Base-by-base conservation (phyloP, 23 tunicate species). In the Ciona savignyi region DNA sequence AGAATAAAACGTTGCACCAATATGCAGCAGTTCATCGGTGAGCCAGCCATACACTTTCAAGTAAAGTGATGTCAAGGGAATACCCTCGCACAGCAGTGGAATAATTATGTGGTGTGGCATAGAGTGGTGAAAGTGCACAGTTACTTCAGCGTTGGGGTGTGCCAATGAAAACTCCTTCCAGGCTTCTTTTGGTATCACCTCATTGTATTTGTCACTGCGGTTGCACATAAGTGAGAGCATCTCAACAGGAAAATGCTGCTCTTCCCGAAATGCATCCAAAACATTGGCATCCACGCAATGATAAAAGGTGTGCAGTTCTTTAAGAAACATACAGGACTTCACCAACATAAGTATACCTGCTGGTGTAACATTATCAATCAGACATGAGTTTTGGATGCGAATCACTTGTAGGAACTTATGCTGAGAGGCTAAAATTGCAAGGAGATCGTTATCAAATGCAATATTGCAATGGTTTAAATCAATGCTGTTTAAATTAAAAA, bases 301-400 rank as follows among this genome's bases (percentile, higher is more conserved):
- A 70, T 83, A 90, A 79, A 90, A 90, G n/a, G 84, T 79, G 70
- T 83, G 82, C 63, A 90, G 70, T 34, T 90, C 97, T 79, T 78
- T 78, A 42, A 90, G 65, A 35, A 3, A 42, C 23, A 62, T 34
- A 48, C 97, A 90, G n/a, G 26, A 68, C 35, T 83, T 74, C 11
- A 83, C 74, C 35, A 90, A 63, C 21, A 74, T 48, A 28, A 78
- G 30, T 20, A 90, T 68, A 51, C 89, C 61, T n/a, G 29, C 30
- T 35, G 84, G 84, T 6, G 85, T 90, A 1, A 90, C 86, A 74
- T 83, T 90, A 65, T 90, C 97, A 69, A 83, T 71, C 20, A 90
- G 82, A 68, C 97, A 90, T 26, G 78, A 71, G 68, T 90, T 90
- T 79, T 90, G 97, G 0, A 90, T 63, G 25, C 73, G 79, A 27